phyloP scores from a whole-genome alignment of 1,140 invertebrate genomes.

The Diuraphis noxia region DNA sequence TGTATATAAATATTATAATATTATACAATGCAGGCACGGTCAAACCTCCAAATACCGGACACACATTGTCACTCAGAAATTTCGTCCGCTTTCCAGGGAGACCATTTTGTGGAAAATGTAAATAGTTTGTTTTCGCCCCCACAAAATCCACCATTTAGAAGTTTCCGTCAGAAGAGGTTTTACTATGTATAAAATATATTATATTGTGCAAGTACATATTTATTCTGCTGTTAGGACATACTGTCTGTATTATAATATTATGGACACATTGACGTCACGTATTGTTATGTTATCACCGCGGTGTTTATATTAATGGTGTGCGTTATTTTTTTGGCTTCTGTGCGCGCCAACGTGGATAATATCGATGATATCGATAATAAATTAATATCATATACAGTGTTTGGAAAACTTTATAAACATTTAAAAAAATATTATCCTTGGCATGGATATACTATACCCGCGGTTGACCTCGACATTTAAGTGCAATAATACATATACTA shows the following conservation, averaged over 20 bases:
- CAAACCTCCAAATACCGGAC: no score
- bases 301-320: background rate
- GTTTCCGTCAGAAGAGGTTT: no score
- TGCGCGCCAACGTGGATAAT: background rate
- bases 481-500: background rate
- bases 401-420: slow-evolving; percentile 4
- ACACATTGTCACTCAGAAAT: no score
- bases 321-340: background rate
- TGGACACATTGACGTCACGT: background rate
- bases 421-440: slow-evolving; percentile 21
- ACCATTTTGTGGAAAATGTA: no score
- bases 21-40: background rate
- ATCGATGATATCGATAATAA: background rate
- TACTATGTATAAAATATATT: no score
- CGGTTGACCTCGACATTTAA: slow-evolving; percentile 28
- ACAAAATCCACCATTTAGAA: no score
- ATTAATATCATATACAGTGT: background rate
- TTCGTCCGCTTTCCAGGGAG: no score
- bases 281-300: background rate
- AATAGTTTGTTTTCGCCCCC: no score
- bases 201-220: no score
- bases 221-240: no score
- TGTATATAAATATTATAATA: background rate
- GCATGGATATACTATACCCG: background rate
- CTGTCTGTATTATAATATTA: background rate